These are phyloP conservation scores for Picathartes gymnocephalus DNA, from an alignment of 2,113 vertebrate genomes.

Conservation along the genomic window DNA sequence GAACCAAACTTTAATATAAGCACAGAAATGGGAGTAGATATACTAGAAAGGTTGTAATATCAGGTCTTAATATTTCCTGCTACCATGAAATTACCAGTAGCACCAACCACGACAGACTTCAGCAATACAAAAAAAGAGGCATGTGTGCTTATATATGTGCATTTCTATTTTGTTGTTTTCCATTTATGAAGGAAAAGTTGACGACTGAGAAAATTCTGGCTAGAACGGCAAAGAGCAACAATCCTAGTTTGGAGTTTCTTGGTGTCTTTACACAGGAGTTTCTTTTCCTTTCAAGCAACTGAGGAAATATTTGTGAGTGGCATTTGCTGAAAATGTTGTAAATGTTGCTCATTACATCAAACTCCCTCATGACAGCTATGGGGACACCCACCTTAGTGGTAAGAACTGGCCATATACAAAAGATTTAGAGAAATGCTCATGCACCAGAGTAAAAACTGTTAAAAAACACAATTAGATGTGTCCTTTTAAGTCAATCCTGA, in stretches of 20 bases:
- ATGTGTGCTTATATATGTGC: fast-evolving
- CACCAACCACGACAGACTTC: background rate
- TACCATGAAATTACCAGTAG: background rate
- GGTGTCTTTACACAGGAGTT: background rate
- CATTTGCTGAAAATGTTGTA: constrained; percentile 14
- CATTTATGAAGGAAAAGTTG: background rate
- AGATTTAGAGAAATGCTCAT: background rate
- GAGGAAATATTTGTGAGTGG: constrained; percentile 8
- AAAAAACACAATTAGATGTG: background rate
- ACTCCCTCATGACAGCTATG: background rate
- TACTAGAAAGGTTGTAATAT: constrained; percentile 24
- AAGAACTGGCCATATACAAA: background rate
- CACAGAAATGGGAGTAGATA: constrained; percentile 49
- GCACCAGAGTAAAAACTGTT: background rate
- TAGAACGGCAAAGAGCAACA: background rate
- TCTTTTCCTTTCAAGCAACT: constrained; percentile 39
- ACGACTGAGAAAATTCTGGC: background rate
- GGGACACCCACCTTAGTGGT: background rate
- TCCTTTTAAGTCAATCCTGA: background rate
- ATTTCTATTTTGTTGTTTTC: background rate
- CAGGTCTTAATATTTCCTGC: constrained; percentile 8
- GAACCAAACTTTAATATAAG: constrained; percentile 65
- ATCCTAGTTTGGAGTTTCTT: background rate
- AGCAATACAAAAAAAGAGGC: background rate
- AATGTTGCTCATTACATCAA: background rate